Conservation (phyloP, 2,888 invertebrate genomes). For the Plagiodera versicolora region DNA sequence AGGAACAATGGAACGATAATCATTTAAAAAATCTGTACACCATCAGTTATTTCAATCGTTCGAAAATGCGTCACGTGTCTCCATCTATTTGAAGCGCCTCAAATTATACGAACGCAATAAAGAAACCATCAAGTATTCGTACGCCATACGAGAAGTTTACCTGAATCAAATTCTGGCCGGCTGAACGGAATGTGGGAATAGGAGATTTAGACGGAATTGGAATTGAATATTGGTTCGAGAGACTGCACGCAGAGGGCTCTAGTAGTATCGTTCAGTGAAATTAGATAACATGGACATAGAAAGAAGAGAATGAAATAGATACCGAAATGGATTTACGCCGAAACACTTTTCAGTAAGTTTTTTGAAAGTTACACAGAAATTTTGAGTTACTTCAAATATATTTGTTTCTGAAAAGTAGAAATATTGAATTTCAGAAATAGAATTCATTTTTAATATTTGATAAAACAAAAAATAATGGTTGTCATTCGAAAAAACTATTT, state of each 20-base stretch:
- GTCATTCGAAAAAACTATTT: too few species aligned
- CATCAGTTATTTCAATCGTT: slow-evolving; percentile 2
- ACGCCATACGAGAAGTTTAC: neutral
- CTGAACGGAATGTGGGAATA: neutral
- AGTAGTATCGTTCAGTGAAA: slow-evolving; percentile 38
- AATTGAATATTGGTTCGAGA: neutral
- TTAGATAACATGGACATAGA: slow-evolving; percentile 7
- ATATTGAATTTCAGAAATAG: too few species aligned
- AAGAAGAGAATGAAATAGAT: too few species aligned
- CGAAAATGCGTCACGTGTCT: slow-evolving; percentile 24
- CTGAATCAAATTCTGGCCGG: neutral
- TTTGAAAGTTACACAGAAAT: too few species aligned
- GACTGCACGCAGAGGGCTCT: neutral
- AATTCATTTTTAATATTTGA: too few species aligned
- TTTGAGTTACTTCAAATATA: too few species aligned
- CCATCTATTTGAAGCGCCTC: slow-evolving; percentile 28
- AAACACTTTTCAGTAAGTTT: too few species aligned
- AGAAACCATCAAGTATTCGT: slow-evolving; percentile 20
- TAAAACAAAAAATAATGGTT: too few species aligned
- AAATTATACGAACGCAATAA: slow-evolving; percentile 23
- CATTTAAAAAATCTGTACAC: neutral
- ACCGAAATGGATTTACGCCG: too few species aligned
- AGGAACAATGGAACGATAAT: too few species aligned
- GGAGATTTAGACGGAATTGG: neutral
- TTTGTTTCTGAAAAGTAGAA: too few species aligned